Evolutionary conservation across 2,113 vertebrate species (phyloP).

Genomic region (Catagonus wagneri): DNA sequence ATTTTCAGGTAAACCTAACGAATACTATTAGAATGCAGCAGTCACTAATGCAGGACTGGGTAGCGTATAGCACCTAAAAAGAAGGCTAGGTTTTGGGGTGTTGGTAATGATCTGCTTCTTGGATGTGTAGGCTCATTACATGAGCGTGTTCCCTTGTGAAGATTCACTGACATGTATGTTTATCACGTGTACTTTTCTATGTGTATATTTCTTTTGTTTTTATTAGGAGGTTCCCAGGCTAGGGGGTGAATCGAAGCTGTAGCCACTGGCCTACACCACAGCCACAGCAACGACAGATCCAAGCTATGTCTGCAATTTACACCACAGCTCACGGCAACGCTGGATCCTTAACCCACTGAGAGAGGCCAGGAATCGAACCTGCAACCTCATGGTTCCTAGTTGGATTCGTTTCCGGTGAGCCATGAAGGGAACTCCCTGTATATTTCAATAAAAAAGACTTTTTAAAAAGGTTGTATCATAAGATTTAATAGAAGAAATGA

Average conservation of each 20-base stretch:
- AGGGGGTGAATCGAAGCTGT: no score
- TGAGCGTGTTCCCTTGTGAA: not conserved
- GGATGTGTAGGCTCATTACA: not conserved
- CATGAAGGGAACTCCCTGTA: not conserved
- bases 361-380: no score
- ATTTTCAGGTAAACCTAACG: not conserved
- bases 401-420: no score
- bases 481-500: constrained; percentile 48
- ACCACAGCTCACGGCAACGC: no score
- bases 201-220: not conserved
- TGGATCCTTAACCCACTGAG: no score
- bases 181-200: not conserved
- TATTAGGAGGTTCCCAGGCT: no score
- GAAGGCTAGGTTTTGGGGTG: not conserved
- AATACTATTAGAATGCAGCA: not conserved
- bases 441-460: not conserved
- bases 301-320: no score
- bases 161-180: not conserved
- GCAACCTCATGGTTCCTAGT: no score
- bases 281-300: no score
- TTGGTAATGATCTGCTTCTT: not conserved
- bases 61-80: not conserved
- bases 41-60: no score
- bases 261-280: no score
- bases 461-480: not conserved